Percentiles rank a stretch among this genome's conserved stretches.
Conservation (phyloP, 2,797 vertebrate species). For the Acomys russatus region DNA sequence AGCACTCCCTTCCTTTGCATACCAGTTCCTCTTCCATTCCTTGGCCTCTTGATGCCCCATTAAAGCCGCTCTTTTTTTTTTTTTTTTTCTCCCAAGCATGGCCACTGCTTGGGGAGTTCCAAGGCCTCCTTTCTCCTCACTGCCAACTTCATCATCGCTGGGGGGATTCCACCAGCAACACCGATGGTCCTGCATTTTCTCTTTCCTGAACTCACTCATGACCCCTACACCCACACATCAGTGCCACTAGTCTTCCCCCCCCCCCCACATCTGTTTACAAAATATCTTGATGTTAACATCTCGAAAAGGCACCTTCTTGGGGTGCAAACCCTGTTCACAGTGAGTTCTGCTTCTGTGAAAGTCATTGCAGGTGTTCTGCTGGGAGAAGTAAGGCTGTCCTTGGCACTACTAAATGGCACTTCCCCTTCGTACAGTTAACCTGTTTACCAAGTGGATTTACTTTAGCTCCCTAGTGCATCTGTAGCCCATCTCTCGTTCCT, state of each 20-base stretch:
- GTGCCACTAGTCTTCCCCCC: too few species aligned
- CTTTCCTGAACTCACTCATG: neutral
- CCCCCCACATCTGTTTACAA: neutral
- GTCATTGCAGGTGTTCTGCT: neutral
- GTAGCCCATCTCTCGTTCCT: neutral
- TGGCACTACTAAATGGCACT: rapidly evolving
- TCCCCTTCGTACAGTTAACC: neutral
- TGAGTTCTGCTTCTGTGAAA: neutral
- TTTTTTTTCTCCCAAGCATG: too few species aligned
- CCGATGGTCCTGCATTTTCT: neutral
- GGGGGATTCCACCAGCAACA: too few species aligned
- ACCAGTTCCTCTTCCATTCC: neutral
- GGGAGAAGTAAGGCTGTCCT: neutral
- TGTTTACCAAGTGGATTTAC: neutral
- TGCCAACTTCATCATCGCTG: neutral
- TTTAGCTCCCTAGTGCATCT: neutral
- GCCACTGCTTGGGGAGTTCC: neutral
- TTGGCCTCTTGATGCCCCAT: neutral
- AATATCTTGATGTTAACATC: neutral
- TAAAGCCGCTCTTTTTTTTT: neutral
- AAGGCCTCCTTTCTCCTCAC: neutral
- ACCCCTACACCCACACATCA: neutral
- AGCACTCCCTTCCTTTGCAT: neutral
- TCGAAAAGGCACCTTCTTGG: neutral
- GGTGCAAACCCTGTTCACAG: neutral